Percentiles rank a stretch among this genome's conserved stretches.
phyloP scores from a whole-genome alignment of 2,888 invertebrate species.

The Drosophila colorata region DNA sequence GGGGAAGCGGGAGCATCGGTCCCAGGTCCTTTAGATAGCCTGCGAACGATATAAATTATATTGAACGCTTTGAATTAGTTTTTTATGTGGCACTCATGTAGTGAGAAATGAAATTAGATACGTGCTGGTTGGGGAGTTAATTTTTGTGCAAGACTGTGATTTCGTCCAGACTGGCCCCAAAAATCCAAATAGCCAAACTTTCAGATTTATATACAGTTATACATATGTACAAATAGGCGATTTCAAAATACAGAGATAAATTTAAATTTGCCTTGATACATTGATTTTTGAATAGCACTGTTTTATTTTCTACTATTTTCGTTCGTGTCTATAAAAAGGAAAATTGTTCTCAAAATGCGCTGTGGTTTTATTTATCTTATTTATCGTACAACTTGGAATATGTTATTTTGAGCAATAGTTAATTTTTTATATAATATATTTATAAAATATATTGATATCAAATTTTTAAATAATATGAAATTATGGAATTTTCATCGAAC shows the following conservation, averaged over 20 bases:
- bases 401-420: too few species aligned
- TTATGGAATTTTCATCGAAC: too few species aligned
- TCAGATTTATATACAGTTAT: not conserved
- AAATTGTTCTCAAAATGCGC: too few species aligned
- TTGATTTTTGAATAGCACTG: too few species aligned
- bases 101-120: slow-evolving; percentile 77
- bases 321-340: too few species aligned
- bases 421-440: too few species aligned
- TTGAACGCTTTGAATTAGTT: slow-evolving; percentile 78
- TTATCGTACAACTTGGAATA: too few species aligned
- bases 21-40: slow-evolving; percentile 49
- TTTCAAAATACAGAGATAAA: not conserved
- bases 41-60: slow-evolving; percentile 75
- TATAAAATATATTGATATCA: too few species aligned
- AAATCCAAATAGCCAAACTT: not conserved
- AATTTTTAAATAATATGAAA: too few species aligned
- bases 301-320: too few species aligned
- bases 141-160: slow-evolving; percentile 64
- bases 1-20: slow-evolving; percentile 28
- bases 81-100: slow-evolving; percentile 75
- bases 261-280: slow-evolving; percentile 3
- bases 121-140: slow-evolving; percentile 68
- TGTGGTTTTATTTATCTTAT: too few species aligned
- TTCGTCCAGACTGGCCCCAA: slow-evolving; percentile 10
- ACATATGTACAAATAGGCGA: not conserved